Percentiles rank a stretch among this genome's conserved stretches.
phyloP scores from a whole-genome alignment of 2,113 vertebrate genomes.

The Leucosticte australis region DNA sequence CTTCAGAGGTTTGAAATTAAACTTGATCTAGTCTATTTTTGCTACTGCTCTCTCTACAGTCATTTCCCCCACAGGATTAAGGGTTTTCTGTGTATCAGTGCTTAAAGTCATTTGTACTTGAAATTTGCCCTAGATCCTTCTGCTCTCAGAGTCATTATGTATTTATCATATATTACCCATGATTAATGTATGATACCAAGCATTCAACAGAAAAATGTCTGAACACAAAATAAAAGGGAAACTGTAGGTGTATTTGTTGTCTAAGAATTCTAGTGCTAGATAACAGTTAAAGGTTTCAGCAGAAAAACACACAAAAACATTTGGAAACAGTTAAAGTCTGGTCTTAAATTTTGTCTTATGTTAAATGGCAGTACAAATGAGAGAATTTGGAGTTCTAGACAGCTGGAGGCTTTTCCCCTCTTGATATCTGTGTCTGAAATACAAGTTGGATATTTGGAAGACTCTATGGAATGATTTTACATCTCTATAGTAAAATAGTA shows the following conservation, averaged over 20 bases:
- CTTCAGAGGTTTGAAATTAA: not conserved
- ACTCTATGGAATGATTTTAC: constrained; percentile 42
- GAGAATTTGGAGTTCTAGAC: constrained; percentile 27
- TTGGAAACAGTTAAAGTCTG: constrained; percentile 51
- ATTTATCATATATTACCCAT: constrained; percentile 1
- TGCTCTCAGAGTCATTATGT: not conserved
- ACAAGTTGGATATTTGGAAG: constrained; percentile 47
- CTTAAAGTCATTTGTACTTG: not conserved
- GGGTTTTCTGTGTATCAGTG: not conserved
- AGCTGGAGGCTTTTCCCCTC: constrained; percentile 31
- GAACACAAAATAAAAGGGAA: not conserved
- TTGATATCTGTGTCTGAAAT: constrained; percentile 50
- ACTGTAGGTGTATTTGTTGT: not conserved
- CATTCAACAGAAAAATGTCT: not conserved
- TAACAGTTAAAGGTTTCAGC: constrained; percentile 32
- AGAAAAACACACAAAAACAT: constrained; percentile 34
- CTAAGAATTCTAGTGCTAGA: not conserved
- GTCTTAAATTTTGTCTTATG: constrained; percentile 46
- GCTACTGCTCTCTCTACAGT: not conserved
- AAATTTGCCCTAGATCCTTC: not conserved
- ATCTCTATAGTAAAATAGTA: constrained; percentile 29
- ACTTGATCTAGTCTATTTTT: not conserved
- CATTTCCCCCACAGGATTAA: not conserved
- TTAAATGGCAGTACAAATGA: constrained; percentile 50
- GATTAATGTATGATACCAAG: not conserved